These are phyloP conservation scores for Pygmarrhopalites habei DNA, from an alignment of 1,140 invertebrate species.

Conservation along the genomic window DNA sequence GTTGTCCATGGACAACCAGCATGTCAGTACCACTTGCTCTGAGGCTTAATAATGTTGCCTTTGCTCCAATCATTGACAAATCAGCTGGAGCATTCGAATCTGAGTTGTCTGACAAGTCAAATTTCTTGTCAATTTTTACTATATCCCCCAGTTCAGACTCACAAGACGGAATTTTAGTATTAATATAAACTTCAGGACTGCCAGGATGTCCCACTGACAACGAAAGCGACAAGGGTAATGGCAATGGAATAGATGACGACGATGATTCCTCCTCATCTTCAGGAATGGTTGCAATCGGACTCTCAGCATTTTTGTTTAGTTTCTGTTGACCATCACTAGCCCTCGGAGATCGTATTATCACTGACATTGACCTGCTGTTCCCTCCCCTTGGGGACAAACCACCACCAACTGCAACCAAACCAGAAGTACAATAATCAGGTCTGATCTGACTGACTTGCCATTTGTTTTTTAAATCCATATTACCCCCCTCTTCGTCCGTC, in stretches of 20 bases:
- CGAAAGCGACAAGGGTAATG: constrained; percentile 11
- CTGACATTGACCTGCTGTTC: constrained; percentile 15
- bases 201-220: background rate
- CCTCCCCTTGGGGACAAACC: constrained; percentile 8
- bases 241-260: constrained; percentile 16
- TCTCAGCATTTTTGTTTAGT: background rate
- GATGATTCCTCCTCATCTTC: constrained; percentile 14
- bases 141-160: background rate
- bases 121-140: background rate
- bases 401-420: constrained; percentile 37
- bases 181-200: no score
- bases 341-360: constrained; percentile 14
- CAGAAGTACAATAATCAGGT: constrained; percentile 14
- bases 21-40: background rate
- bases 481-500: background rate
- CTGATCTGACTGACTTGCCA: no score
- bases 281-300: constrained; percentile 9
- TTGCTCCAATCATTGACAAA: constrained; percentile 5
- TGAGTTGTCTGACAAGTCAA: background rate
- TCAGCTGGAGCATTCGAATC: constrained; percentile 10
- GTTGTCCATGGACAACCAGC: no score
- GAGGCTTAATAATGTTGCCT: background rate
- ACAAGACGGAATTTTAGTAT: background rate
- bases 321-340: constrained; percentile 9
- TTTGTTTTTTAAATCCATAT: background rate